Conservation (phyloP, 2,113 vertebrate species). For the Tauraco erythrolophus region DNA sequence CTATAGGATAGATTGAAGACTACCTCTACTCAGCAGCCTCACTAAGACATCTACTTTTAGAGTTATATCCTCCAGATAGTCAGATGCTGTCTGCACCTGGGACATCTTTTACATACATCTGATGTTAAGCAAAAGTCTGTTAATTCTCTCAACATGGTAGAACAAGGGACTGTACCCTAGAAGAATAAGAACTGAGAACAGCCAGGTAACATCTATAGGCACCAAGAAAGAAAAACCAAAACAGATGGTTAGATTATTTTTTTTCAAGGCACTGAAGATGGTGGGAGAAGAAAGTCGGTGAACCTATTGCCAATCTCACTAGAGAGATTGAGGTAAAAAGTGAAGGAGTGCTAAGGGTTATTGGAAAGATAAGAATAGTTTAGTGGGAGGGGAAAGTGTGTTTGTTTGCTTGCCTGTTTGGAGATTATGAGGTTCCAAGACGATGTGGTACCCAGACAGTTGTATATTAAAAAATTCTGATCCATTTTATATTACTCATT, state of each 20-base stretch:
- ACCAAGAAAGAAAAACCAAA: background rate
- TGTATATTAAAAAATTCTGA: background rate
- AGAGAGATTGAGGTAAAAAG: background rate
- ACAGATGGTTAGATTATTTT: background rate
- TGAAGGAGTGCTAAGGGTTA: background rate
- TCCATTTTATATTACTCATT: background rate
- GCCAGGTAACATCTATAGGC: background rate
- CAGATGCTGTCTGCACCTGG: background rate
- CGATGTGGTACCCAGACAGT: background rate
- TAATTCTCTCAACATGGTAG: background rate
- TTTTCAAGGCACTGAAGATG: background rate
- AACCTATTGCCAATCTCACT: accelerated
- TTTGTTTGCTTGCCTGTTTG: background rate
- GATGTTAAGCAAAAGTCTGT: background rate
- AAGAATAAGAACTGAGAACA: background rate
- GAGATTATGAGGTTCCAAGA: background rate
- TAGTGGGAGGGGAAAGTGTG: accelerated
- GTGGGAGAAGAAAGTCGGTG: background rate
- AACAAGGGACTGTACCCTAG: background rate
- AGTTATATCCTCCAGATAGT: background rate
- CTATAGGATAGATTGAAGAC: background rate
- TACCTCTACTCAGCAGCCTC: background rate
- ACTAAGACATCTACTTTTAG: accelerated
- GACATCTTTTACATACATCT: background rate
- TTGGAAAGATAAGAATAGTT: background rate